Percentiles rank a stretch among this genome's conserved stretches.
Evolutionary conservation across 2,797 vertebrate species (phyloP).

Genomic region (Ceryle rudis): DNA sequence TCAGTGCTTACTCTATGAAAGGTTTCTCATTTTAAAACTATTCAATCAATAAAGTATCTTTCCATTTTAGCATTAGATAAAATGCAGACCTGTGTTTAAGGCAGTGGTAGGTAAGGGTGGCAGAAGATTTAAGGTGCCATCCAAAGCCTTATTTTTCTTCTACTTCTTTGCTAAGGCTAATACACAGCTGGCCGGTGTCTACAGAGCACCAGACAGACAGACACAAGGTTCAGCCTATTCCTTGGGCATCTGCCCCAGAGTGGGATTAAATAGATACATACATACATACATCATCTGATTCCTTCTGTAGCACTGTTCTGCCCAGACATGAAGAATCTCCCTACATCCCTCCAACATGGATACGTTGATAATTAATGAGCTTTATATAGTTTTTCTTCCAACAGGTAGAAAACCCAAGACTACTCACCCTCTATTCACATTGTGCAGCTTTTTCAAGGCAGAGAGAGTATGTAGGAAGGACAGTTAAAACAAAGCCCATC

Average conservation of each 20-base stretch:
- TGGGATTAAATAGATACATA: neutral
- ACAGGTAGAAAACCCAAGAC: neutral
- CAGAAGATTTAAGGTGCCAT: neutral
- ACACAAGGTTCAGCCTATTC: neutral
- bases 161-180: neutral
- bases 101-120: neutral
- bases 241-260: neutral
- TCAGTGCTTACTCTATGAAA: fast-evolving
- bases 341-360: neutral
- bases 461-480: fast-evolving
- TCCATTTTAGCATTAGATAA: neutral
- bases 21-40: neutral
- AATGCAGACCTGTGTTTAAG: neutral
- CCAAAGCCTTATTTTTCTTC: neutral
- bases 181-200: neutral
- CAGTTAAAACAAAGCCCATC: neutral
- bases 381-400: neutral
- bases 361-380: neutral
- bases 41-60: neutral
- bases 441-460: neutral
- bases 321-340: neutral
- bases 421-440: neutral
- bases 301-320: neutral
- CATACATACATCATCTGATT: neutral
- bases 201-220: neutral